A percentile compares a stretch with the other conserved stretches of the same genome.
These are phyloP conservation scores for Morphnarchus princeps DNA, from an alignment of 2,113 vertebrate species.

Conservation along the genomic window DNA sequence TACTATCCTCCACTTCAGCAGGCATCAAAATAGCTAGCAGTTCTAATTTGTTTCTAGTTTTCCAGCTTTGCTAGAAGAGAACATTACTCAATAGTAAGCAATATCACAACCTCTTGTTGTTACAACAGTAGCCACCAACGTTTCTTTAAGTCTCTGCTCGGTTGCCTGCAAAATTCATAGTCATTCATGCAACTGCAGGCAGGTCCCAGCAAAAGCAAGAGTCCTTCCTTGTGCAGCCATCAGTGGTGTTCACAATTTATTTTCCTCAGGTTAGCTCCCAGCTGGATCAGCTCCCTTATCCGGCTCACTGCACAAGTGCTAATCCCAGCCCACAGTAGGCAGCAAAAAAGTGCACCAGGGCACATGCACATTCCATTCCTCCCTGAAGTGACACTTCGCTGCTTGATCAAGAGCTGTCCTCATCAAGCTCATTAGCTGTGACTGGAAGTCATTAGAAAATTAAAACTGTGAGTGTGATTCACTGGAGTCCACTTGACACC, in stretches of 20 bases:
- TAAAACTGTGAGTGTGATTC: not conserved
- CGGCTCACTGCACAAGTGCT: not conserved
- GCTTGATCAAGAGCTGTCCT: not conserved
- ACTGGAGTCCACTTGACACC: not conserved
- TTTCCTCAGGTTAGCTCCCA: not conserved
- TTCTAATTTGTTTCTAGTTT: not conserved
- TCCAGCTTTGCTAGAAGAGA: not conserved
- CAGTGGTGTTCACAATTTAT: not conserved
- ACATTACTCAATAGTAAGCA: not conserved
- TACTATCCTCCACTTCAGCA: not conserved
- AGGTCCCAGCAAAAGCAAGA: not conserved
- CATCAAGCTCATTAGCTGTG: not conserved
- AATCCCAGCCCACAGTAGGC: not conserved
- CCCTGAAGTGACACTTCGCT: not conserved
- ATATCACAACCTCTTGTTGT: not conserved
- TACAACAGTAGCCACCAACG: not conserved
- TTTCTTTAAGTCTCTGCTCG: not conserved
- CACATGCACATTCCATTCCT: rapidly evolving
- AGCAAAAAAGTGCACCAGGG: not conserved
- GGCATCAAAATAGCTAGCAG: not conserved
- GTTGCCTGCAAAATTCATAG: not conserved
- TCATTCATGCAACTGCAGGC: not conserved
- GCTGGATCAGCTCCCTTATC: not conserved
- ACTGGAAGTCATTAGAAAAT: not conserved
- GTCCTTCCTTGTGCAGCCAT: not conserved